A percentile compares a stretch with the other conserved stretches of the same genome.
phyloP scores from a whole-genome alignment of 30 jellyfish, hydroid and myxozoan genomes.

The Hydractinia echinata region DNA sequence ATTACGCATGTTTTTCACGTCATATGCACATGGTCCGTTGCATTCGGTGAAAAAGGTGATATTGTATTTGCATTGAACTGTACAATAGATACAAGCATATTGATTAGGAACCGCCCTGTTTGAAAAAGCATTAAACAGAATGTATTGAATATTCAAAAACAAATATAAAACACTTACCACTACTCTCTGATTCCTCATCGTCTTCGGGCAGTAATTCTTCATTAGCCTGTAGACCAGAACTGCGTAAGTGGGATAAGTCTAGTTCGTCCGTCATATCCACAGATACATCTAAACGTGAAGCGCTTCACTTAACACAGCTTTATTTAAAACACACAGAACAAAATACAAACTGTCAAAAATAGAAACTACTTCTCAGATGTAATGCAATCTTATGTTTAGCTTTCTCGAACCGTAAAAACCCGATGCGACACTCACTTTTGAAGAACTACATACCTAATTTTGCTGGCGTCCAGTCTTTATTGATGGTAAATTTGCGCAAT shows the following conservation, averaged over 20 bases:
- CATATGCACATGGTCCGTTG: too few species aligned
- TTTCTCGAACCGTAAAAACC: neutral
- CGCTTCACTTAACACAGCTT: neutral
- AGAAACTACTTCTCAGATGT: too few species aligned
- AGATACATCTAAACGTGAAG: conserved; percentile 61
- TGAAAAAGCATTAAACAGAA: too few species aligned
- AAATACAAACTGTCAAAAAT: too few species aligned
- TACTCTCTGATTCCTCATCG: neutral
- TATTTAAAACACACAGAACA: too few species aligned
- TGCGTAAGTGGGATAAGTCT: conserved; percentile 59
- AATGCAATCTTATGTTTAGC: too few species aligned
- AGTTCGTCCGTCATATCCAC: conserved; percentile 78
- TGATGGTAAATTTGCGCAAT: conserved; percentile 67
- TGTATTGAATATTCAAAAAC: too few species aligned
- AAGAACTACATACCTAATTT: conserved; percentile 58
- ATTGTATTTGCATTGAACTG: too few species aligned
- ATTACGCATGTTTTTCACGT: too few species aligned
- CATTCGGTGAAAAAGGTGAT: too few species aligned
- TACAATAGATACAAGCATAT: too few species aligned
- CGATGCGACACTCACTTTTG: neutral
- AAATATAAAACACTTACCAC: neutral
- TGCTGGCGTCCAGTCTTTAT: conserved; percentile 84
- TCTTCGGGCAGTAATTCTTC: conserved; percentile 64
- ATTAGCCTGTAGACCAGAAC: conserved; percentile 75
- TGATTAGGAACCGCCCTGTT: too few species aligned